These are phyloP conservation scores for Coturnix japonica DNA, from an alignment of 2,113 vertebrate genomes.

Conservation along the genomic window DNA sequence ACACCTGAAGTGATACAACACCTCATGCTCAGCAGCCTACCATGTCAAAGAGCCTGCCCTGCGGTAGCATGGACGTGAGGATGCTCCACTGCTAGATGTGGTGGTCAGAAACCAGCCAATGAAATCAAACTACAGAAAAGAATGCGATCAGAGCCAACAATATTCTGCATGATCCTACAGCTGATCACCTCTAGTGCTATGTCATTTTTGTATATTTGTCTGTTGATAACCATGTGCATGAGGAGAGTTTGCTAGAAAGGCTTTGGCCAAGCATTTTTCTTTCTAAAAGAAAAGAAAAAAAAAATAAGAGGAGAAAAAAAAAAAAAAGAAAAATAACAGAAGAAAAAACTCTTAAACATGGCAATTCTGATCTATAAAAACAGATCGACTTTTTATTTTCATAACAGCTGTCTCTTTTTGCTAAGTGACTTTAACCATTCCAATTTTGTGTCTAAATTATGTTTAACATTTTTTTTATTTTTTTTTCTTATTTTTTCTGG, in stretches of 20 bases:
- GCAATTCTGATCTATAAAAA: neutral
- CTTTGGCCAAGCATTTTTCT: neutral
- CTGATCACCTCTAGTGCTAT: neutral
- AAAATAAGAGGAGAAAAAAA: too few species aligned
- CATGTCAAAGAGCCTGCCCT: neutral
- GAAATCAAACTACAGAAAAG: neutral
- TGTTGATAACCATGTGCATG: neutral
- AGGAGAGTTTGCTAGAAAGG: neutral
- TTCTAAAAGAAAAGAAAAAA: neutral
- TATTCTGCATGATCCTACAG: neutral
- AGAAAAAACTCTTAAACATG: neutral
- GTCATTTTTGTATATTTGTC: neutral
- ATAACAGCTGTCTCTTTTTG: neutral
- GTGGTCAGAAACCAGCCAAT: neutral
- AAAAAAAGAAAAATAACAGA: neutral
- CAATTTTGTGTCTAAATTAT: neutral
- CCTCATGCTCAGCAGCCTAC: neutral
- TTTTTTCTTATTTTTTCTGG: neutral
- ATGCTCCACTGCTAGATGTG: too few species aligned
- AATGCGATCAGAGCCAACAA: neutral
- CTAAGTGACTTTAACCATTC: neutral
- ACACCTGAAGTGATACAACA: neutral
- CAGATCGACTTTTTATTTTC: neutral
- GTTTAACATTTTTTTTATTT: neutral
- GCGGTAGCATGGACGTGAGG: accelerated